These are phyloP conservation scores for Aurelia coerulea DNA, from an alignment of 30 jellyfish, hydroid and myxozoan genomes.

Conservation along the genomic window DNA sequence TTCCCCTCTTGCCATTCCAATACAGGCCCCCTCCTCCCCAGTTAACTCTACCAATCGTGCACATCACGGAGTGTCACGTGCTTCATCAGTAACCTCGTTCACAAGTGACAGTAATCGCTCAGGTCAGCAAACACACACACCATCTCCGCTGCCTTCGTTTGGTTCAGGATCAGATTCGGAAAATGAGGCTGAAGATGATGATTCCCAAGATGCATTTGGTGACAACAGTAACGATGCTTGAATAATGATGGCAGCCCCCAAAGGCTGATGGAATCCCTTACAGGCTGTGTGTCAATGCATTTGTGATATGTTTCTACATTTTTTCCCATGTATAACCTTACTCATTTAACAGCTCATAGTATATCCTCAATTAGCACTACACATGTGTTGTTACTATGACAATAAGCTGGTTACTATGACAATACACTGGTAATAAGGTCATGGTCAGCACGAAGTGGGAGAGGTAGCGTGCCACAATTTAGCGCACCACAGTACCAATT, in stretches of 20 bases:
- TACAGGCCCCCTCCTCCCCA: slow-evolving; percentile 75
- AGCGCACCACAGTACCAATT: too few relatives aligned
- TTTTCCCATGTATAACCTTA: too few relatives aligned
- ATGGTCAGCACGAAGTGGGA: too few relatives aligned
- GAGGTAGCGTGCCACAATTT: too few relatives aligned
- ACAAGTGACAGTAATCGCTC: slow-evolving; percentile 80
- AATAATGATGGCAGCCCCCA: not conserved
- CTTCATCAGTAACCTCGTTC: slow-evolving; percentile 73
- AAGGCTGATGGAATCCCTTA: not conserved
- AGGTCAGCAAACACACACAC: slow-evolving; percentile 78
- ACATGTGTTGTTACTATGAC: too few relatives aligned
- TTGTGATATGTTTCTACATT: too few relatives aligned
- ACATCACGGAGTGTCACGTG: slow-evolving; percentile 67
- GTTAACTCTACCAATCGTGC: slow-evolving; percentile 39
- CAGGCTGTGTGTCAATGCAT: too few relatives aligned
- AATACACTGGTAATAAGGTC: too few relatives aligned
- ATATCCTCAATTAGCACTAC: too few relatives aligned
- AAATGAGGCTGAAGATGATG: slow-evolving; percentile 74
- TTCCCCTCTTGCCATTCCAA: slow-evolving; percentile 93
- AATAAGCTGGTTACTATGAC: too few relatives aligned
- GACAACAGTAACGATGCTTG: slow-evolving; percentile 75
- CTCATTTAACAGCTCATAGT: too few relatives aligned
- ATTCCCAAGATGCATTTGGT: slow-evolving; percentile 67
- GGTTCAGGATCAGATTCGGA: slow-evolving; percentile 84
- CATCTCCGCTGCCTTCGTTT: slow-evolving; percentile 75